Conservation (phyloP, 1,140 invertebrate species). For the Ostrea denselamellosa region DNA sequence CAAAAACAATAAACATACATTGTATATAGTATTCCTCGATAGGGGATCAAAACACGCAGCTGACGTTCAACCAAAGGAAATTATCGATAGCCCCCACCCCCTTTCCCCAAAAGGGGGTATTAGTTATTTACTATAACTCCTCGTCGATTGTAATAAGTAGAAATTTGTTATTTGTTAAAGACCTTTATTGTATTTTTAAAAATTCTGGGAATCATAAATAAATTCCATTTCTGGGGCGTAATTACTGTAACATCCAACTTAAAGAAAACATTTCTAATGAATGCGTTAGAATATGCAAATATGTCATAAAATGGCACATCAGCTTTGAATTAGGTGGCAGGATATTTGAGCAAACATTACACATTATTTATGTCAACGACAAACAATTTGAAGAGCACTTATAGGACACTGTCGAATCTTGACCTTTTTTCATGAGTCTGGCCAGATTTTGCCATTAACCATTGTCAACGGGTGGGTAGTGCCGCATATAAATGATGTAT, state of each 20-base stretch:
- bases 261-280: background rate
- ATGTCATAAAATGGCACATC: constrained; percentile 36
- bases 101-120: too few relatives aligned
- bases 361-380: constrained; percentile 36
- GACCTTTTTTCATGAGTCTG: background rate
- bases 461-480: constrained; percentile 15
- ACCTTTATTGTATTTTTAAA: too few relatives aligned
- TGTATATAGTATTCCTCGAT: too few relatives aligned
- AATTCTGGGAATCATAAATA: too few relatives aligned
- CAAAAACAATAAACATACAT: too few relatives aligned
- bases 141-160: too few relatives aligned
- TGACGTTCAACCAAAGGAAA: too few relatives aligned
- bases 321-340: constrained; percentile 12
- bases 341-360: constrained; percentile 30
- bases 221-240: background rate
- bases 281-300: background rate
- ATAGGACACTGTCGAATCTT: constrained; percentile 11
- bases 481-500: constrained; percentile 12
- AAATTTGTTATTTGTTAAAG: too few relatives aligned
- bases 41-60: too few relatives aligned
- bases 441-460: constrained; percentile 1
- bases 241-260: background rate
- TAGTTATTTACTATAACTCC: too few relatives aligned
- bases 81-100: too few relatives aligned
- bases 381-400: constrained; percentile 25